Evolutionary conservation across 2,113 vertebrate genomes (phyloP).

Genomic region (Lanius ludovicianus): DNA sequence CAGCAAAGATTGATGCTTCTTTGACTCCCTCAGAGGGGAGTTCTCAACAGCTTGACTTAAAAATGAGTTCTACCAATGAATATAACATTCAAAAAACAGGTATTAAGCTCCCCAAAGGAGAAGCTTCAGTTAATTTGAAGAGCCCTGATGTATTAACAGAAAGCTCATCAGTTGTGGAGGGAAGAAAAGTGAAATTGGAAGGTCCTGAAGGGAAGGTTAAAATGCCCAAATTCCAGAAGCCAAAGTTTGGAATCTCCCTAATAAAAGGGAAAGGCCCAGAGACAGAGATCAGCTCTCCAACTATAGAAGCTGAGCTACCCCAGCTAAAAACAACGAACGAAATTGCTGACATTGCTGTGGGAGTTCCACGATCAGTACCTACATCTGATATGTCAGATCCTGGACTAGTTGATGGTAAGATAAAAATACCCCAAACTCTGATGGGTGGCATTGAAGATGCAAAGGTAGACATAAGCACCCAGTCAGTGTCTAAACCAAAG

Average conservation of each 20-base stretch:
- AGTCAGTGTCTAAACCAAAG: not conserved
- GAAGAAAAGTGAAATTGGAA: slow-evolving; percentile 33
- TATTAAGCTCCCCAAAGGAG: not conserved
- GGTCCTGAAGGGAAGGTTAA: slow-evolving; percentile 42
- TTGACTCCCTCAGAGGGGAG: not conserved
- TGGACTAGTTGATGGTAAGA: not conserved
- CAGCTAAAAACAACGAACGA: not conserved
- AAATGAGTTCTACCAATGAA: not conserved
- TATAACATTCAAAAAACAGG: not conserved
- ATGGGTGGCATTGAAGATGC: not conserved
- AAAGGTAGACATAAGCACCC: not conserved
- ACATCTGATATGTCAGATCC: not conserved
- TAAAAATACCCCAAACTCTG: not conserved
- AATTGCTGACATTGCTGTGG: not conserved
- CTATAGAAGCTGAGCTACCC: not conserved
- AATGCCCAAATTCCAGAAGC: slow-evolving; percentile 53
- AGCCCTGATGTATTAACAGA: not conserved
- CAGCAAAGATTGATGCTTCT: not conserved
- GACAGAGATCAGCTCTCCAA: not conserved
- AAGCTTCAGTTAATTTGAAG: not conserved
- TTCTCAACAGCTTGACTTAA: slow-evolving; percentile 5
- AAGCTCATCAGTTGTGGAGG: not conserved
- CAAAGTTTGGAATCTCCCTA: slow-evolving; percentile 47
- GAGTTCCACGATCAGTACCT: not conserved
- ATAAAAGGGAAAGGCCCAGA: slow-evolving; percentile 31